A percentile compares a stretch with the other conserved stretches of the same genome.
These are phyloP conservation scores for Merluccius polli DNA, from an alignment of 2,797 vertebrate genomes.

Conservation along the genomic window DNA sequence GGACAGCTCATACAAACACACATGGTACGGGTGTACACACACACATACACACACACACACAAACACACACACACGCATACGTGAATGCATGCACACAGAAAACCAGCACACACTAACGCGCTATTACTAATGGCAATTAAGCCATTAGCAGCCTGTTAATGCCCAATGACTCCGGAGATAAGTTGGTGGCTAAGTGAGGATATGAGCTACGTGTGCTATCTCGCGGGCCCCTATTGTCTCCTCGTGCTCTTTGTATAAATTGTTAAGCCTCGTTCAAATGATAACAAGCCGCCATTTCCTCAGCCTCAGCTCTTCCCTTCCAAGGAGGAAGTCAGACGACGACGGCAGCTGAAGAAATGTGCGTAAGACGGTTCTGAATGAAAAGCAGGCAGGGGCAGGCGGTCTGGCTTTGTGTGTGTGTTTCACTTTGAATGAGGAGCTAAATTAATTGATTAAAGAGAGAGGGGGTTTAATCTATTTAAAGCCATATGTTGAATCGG, in stretches of 20 bases:
- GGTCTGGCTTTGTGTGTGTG: not conserved
- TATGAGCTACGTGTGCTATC: conserved; percentile 38
- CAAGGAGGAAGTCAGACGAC: not conserved
- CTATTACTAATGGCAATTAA: conserved; percentile 66
- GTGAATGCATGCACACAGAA: conserved; percentile 26
- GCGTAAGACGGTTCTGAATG: not conserved
- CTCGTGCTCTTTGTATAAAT: conserved; percentile 29
- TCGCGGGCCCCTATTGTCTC: conserved; percentile 40
- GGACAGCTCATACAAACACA: conserved; percentile 10
- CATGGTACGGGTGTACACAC: not conserved
- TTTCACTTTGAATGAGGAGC: not conserved
- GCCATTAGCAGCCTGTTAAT: conserved; percentile 67
- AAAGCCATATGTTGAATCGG: not conserved
- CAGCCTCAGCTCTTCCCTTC: conserved; percentile 16
- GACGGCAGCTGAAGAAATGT: not conserved
- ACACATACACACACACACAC: not conserved
- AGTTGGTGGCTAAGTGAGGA: conserved; percentile 58
- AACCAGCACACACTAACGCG: conserved; percentile 38
- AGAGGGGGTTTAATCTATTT: not conserved
- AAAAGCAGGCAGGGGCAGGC: not conserved
- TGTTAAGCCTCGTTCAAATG: conserved; percentile 48
- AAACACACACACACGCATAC: conserved; percentile 11
- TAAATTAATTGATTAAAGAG: not conserved
- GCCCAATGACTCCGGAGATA: conserved; percentile 49
- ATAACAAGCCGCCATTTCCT: conserved; percentile 43